Conservation (phyloP, 2,888 invertebrate species). For the Opisthograptis luteolata region DNA sequence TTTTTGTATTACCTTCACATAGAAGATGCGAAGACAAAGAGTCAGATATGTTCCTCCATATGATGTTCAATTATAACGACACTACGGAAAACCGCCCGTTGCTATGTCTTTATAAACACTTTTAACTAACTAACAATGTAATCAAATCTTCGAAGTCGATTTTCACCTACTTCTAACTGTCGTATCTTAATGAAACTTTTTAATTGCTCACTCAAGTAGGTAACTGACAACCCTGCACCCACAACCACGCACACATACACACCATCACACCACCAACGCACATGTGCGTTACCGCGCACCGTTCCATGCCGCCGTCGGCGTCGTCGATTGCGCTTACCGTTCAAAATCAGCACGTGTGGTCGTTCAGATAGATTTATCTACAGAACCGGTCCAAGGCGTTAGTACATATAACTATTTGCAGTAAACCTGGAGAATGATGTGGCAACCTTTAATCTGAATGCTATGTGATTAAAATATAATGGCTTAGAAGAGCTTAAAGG, state of each 20-base stretch:
- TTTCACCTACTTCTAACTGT: too few species aligned
- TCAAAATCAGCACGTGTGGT: slow-evolving; percentile 16
- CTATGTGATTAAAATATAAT: slow-evolving; percentile 26
- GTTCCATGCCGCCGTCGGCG: not conserved
- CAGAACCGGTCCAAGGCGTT: slow-evolving; percentile 26
- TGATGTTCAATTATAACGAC: too few species aligned
- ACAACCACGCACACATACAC: not conserved
- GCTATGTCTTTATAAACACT: too few species aligned
- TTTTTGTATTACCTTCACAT: too few species aligned
- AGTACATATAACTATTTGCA: slow-evolving; percentile 34
- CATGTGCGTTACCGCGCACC: slow-evolving; percentile 10
- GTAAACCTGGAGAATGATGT: slow-evolving; percentile 30
- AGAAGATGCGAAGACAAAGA: too few species aligned
- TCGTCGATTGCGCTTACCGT: slow-evolving; percentile 12
- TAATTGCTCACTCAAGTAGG: not conserved
- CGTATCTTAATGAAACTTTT: too few species aligned
- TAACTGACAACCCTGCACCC: slow-evolving; percentile 4
- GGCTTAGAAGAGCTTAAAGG: too few species aligned
- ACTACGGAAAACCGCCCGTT: too few species aligned
- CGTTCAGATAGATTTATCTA: slow-evolving; percentile 27
- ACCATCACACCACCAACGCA: not conserved
- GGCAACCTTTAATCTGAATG: slow-evolving; percentile 20
- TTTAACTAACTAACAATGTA: too few species aligned
- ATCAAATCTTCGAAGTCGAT: too few species aligned
- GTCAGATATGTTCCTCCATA: too few species aligned